phyloP scores from a whole-genome alignment of 1,140 invertebrate species.

The Ditylenchus dipsaci region DNA sequence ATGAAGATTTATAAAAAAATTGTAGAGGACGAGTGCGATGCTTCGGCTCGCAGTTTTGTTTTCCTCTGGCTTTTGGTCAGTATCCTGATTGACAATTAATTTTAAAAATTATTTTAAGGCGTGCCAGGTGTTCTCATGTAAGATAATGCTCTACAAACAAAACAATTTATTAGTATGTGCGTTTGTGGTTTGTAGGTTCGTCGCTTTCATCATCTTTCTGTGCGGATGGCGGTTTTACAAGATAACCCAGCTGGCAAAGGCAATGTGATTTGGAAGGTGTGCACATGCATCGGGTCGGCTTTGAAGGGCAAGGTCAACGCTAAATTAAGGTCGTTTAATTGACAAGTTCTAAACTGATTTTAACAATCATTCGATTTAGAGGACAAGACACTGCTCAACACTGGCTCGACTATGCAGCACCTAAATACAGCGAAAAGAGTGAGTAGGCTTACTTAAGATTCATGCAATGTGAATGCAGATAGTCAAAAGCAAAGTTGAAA shows the following conservation, averaged over 20 bases:
- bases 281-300: slow-evolving; percentile 37
- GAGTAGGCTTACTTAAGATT: no score
- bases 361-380: not conserved
- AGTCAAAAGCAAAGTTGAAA: no score
- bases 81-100: no score
- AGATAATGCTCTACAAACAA: no score
- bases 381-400: slow-evolving; percentile 55
- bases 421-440: slow-evolving; percentile 65
- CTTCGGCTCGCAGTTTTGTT: slow-evolving; percentile 58
- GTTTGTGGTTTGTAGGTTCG: slow-evolving; percentile 18
- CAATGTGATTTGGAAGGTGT: slow-evolving; percentile 49
- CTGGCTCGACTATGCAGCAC: slow-evolving; percentile 75
- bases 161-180: no score
- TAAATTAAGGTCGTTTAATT: slow-evolving; percentile 20
- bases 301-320: slow-evolving; percentile 32
- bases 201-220: slow-evolving; percentile 58
- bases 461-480: slow-evolving; percentile 61
- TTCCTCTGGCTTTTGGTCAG: slow-evolving; percentile 57
- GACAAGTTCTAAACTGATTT: not conserved
- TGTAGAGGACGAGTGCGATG: slow-evolving; percentile 56
- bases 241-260: slow-evolving; percentile 50
- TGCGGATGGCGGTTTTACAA: slow-evolving; percentile 50
- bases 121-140: slow-evolving; percentile 60
- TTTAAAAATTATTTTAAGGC: slow-evolving; percentile 29
- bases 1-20: no score